phyloP scores from a whole-genome alignment of 1,140 invertebrate genomes.

The Drosophila bipectinata region DNA sequence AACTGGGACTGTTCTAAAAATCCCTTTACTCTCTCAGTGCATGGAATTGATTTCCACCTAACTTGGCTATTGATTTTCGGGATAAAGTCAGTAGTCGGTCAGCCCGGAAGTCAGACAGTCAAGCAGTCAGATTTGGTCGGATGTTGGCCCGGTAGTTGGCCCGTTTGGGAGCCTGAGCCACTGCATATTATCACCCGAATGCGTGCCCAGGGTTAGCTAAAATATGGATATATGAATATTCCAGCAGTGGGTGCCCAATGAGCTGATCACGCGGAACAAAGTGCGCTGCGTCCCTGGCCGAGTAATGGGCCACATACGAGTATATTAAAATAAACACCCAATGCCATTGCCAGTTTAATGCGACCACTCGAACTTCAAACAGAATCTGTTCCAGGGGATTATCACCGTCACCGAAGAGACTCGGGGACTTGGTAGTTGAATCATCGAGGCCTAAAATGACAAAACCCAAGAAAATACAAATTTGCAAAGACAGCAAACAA shows the following conservation, averaged over 20 bases:
- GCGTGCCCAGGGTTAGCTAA: conserved; percentile 38
- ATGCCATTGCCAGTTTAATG: conserved; percentile 26
- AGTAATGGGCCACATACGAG: conserved; percentile 56
- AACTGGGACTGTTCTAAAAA: neutral
- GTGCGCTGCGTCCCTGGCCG: conserved; percentile 45
- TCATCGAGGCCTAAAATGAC: conserved; percentile 37
- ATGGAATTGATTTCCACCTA: conserved; percentile 46
- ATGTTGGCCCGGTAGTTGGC: conserved; percentile 21
- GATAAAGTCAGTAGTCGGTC: conserved; percentile 43
- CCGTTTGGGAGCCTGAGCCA: conserved; percentile 6
- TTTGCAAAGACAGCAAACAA: conserved; percentile 17
- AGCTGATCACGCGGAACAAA: conserved; percentile 77
- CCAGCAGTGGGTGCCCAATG: conserved; percentile 65
- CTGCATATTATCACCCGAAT: conserved; percentile 51
- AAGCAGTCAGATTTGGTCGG: neutral
- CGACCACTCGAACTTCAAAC: conserved; percentile 46
- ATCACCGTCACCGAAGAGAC: conserved; percentile 28
- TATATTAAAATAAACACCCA: conserved; percentile 56
- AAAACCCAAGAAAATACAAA: conserved; percentile 31
- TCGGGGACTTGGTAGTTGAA: conserved; percentile 14
- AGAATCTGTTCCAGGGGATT: conserved; percentile 32
- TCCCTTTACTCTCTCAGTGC: neutral
- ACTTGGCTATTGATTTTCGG: conserved; percentile 62
- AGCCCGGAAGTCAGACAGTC: conserved; percentile 16
- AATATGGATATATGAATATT: conserved; percentile 8